Evolutionary conservation across 2,797 vertebrate species (phyloP).

Genomic region (Sylvilagus floridanus): DNA sequence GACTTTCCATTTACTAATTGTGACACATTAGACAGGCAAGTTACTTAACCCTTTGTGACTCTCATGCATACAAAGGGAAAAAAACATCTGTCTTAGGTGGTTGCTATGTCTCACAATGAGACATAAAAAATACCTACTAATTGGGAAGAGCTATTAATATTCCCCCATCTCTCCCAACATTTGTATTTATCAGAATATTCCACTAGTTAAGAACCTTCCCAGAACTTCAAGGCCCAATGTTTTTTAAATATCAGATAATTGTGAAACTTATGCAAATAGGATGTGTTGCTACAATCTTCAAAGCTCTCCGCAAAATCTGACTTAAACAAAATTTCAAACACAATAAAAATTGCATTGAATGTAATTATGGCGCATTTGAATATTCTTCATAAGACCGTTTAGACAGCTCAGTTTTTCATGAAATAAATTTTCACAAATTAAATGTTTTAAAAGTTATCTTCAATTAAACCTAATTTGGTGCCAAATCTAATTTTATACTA

Average conservation of each 20-base stretch:
- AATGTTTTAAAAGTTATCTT: neutral
- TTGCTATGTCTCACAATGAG: neutral
- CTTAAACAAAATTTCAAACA: slow-evolving; percentile 55
- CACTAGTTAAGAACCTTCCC: neutral
- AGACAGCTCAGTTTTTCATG: slow-evolving; percentile 40
- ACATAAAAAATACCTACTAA: slow-evolving; percentile 60
- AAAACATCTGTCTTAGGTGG: slow-evolving; percentile 11
- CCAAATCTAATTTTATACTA: neutral
- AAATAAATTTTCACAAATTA: slow-evolving; percentile 57
- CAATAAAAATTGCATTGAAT: slow-evolving; percentile 11
- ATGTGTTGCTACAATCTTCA: slow-evolving; percentile 4
- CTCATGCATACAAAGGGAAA: neutral
- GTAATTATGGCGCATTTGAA: slow-evolving; percentile 33
- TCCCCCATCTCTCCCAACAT: neutral
- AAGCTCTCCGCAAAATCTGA: neutral
- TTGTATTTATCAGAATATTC: neutral
- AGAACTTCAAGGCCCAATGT: neutral
- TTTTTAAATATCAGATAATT: slow-evolving; percentile 47
- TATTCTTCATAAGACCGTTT: neutral
- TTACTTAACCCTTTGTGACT: slow-evolving; percentile 28
- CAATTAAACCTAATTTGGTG: slow-evolving; percentile 6
- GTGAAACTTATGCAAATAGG: slow-evolving; percentile 47
- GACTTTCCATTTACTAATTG: neutral
- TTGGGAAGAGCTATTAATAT: slow-evolving; percentile 44
- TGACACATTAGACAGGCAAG: slow-evolving; percentile 8